Percentiles rank a stretch among this genome's conserved stretches.
Evolutionary conservation across 1,140 invertebrate genomes (phyloP).

Genomic region (Lethocerus indicus): DNA sequence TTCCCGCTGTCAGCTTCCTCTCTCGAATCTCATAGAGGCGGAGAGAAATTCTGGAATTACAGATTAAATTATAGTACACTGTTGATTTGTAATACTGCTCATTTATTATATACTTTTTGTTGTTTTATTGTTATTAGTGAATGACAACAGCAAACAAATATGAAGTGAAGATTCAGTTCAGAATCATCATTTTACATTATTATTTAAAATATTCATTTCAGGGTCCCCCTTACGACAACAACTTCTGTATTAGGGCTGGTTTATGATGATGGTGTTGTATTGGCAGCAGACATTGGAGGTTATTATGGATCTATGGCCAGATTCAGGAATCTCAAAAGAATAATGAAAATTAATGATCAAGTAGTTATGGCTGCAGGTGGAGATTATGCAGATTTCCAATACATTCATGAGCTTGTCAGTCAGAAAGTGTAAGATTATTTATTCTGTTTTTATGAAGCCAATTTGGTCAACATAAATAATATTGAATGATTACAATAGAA

Average conservation of each 20-base stretch:
- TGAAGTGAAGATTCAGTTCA: too few species aligned
- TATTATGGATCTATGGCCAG: constrained; percentile 85
- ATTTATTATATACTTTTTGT: too few species aligned
- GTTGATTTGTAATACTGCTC: too few species aligned
- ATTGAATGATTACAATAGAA: too few species aligned
- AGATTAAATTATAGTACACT: too few species aligned
- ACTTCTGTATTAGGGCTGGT: constrained; percentile 77
- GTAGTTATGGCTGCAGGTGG: constrained; percentile 79
- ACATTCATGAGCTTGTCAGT: constrained; percentile 68
- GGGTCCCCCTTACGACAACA: constrained; percentile 65
- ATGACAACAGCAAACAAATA: too few species aligned
- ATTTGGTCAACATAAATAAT: too few species aligned
- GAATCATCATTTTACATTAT: too few species aligned
- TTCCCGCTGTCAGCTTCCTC: too few species aligned
- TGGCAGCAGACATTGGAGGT: constrained; percentile 80
- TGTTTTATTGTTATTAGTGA: too few species aligned
- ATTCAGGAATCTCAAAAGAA: constrained; percentile 63
- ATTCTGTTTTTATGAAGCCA: constrained; percentile 4
- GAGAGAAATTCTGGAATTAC: too few species aligned
- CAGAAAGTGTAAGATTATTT: constrained; percentile 63
- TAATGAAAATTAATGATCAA: constrained; percentile 76
- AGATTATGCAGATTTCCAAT: constrained; percentile 93
- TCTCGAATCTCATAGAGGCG: too few species aligned
- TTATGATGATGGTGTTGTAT: constrained; percentile 75
- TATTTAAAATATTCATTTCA: constrained; percentile 3